These are phyloP conservation scores for Nesoenas mayeri DNA, from an alignment of 2,113 vertebrate genomes.

Conservation along the genomic window DNA sequence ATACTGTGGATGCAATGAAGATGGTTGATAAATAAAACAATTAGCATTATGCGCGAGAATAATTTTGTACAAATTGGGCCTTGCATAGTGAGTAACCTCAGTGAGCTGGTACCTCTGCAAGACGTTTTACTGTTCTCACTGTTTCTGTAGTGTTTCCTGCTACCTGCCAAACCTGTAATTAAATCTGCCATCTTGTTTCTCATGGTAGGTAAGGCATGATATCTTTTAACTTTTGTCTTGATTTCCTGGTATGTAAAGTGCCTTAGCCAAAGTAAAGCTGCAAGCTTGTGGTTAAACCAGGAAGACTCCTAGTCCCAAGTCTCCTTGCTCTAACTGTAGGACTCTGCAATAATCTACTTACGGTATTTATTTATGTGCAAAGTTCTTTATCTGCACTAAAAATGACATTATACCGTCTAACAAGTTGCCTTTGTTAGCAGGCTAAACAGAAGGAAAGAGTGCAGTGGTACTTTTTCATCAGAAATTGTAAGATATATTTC, in stretches of 20 bases:
- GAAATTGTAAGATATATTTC: neutral
- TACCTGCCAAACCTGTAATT: neutral
- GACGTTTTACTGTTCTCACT: neutral
- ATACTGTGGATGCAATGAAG: neutral
- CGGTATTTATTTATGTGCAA: neutral
- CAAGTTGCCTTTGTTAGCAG: neutral
- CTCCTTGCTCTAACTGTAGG: neutral
- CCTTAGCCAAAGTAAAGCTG: neutral
- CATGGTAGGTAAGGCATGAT: neutral
- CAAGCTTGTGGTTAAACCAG: neutral
- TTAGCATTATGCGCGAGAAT: neutral
- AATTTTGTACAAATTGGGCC: neutral
- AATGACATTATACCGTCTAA: neutral
- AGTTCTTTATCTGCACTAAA: conserved; percentile 6
- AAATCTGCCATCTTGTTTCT: neutral
- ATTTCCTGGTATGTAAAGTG: neutral
- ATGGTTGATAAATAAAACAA: conserved; percentile 16
- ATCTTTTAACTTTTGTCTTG: neutral
- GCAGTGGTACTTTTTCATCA: neutral
- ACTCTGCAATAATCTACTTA: neutral
- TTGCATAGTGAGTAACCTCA: neutral
- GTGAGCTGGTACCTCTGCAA: neutral
- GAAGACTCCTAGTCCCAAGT: neutral
- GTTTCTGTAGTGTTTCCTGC: neutral
- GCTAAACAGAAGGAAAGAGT: neutral